Evolutionary conservation across 64 coral and sea anemone genomes (phyloP), one percentile per base, ranked within the genome.

Genomic region (Montipora efflorescens): DNA sequence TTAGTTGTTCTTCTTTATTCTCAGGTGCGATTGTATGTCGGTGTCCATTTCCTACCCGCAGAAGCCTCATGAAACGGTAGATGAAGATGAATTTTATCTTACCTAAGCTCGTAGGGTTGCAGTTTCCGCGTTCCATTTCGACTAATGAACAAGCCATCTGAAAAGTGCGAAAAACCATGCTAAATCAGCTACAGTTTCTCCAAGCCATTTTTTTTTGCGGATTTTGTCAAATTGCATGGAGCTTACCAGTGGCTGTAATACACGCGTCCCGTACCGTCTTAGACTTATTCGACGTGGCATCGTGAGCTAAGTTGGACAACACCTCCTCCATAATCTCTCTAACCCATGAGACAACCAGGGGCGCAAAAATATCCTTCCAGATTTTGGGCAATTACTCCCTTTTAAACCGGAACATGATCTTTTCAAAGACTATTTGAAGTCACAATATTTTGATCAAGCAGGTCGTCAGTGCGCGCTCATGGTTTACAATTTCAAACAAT

Each of bases 201-300:
- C 18, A 51, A 18, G 23, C 12, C 50, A 55, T 81, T 90, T 21
- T 36, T 1, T 22, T 13, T 2, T 36, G 36, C 18, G 12, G 53
- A 55, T 76, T 95, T 47, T 36, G 11, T 25, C 47, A 80, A 87
- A 74, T 88, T 72, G 82, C 44, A 71, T 64, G 64, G 20, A 86
- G 68, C 92, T 94, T 83, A 98, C 96, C 96, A 47, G 96, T 92
- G 13, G 96, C 93, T 8, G 89, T 79, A 59, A 80, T 92, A 90
- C 96, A 98, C 22, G 96, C 96, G 55, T 98, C 96, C 7, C 96
- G 89, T 4, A 98, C 90, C 43, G 84, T 75, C 77, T 95, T 98
- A 19, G 81, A 73, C 79, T 98, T 98, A 8, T 90, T 87, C 66
- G 96, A 98, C 96, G 96, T 98, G 96, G 96, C 96, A 76, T 98